Conservation (phyloP, 2,888 invertebrate genomes). For the Torymus auratus region DNA sequence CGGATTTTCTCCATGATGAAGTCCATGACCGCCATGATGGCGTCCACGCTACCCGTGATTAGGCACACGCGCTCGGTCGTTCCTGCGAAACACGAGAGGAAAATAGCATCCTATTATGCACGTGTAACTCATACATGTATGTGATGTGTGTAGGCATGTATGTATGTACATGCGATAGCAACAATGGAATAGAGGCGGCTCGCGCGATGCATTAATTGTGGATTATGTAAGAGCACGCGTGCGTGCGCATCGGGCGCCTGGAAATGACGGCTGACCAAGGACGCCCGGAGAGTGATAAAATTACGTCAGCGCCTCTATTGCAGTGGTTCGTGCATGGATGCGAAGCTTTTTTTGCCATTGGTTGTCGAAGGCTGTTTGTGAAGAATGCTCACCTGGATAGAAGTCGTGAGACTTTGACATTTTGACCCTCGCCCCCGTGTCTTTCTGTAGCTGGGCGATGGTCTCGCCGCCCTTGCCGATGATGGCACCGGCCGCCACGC, state of each 20-base stretch:
- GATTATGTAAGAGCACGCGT: constrained; percentile 46
- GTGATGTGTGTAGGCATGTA: background rate
- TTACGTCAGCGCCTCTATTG: constrained; percentile 40
- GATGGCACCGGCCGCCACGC: constrained; percentile 98
- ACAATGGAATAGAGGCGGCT: constrained; percentile 28
- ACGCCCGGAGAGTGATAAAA: constrained; percentile 33
- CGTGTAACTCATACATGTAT: background rate
- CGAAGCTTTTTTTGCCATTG: no score
- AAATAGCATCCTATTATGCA: background rate
- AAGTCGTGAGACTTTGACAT: constrained; percentile 99
- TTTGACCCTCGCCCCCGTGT: constrained; percentile 97
- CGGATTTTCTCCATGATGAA: constrained; percentile 97
- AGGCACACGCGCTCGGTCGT: constrained; percentile 96
- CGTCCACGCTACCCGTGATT: constrained; percentile 93
- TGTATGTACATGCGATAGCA: background rate
- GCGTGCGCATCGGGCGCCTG: constrained; percentile 20
- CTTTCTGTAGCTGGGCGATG: constrained; percentile 98
- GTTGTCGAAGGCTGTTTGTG: background rate
- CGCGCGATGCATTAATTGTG: constrained; percentile 47
- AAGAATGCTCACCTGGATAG: constrained; percentile 89
- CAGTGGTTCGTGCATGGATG: background rate
- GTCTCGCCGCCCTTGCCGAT: constrained; percentile 99
- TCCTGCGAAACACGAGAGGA: constrained; percentile 79
- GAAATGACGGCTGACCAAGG: constrained; percentile 46
- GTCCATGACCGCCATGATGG: constrained; percentile 93